Evolutionary conservation across 2,797 vertebrate genomes (phyloP).

Genomic region (Poecilia wingei): DNA sequence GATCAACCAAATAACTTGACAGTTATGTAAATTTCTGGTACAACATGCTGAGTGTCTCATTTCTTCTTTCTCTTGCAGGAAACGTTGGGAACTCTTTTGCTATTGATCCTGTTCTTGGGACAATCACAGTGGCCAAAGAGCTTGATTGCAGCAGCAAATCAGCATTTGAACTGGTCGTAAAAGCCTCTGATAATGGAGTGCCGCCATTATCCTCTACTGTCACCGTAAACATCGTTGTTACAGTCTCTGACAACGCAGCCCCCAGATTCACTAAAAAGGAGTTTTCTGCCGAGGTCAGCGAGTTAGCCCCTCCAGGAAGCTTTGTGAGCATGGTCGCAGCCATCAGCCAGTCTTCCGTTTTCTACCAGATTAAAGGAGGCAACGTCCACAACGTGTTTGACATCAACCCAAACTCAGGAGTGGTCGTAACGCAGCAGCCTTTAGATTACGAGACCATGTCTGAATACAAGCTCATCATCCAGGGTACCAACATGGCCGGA

Average conservation of each 20-base stretch:
- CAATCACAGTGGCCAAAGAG: constrained; percentile 90
- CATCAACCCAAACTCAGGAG: constrained; percentile 95
- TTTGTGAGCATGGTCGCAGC: constrained; percentile 90
- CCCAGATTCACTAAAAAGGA: constrained; percentile 91
- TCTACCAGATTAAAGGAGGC: constrained; percentile 94
- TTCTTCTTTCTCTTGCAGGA: constrained; percentile 78
- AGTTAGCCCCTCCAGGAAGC: constrained; percentile 84
- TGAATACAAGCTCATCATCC: constrained; percentile 86
- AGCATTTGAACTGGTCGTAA: constrained; percentile 89
- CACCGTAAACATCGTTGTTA: constrained; percentile 86
- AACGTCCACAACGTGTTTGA: constrained; percentile 87
- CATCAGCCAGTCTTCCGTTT: constrained; percentile 92
- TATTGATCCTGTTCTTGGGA: constrained; percentile 91
- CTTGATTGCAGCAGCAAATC: constrained; percentile 89
- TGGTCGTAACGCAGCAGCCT: constrained; percentile 86
- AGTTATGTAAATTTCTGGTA: background rate
- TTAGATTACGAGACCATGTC: constrained; percentile 91
- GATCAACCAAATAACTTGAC: background rate
- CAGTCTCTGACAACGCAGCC: constrained; percentile 92
- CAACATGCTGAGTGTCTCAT: background rate
- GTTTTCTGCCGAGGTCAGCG: constrained; percentile 91
- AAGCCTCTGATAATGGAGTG: constrained; percentile 89
- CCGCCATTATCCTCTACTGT: constrained; percentile 87
- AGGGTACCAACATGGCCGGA: constrained; percentile 97
- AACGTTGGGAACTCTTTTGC: constrained; percentile 94